A percentile compares a stretch with the other conserved stretches of the same genome.
phyloP scores from a whole-genome alignment of 2,113 vertebrate genomes.

The Micronycteris hirsuta region DNA sequence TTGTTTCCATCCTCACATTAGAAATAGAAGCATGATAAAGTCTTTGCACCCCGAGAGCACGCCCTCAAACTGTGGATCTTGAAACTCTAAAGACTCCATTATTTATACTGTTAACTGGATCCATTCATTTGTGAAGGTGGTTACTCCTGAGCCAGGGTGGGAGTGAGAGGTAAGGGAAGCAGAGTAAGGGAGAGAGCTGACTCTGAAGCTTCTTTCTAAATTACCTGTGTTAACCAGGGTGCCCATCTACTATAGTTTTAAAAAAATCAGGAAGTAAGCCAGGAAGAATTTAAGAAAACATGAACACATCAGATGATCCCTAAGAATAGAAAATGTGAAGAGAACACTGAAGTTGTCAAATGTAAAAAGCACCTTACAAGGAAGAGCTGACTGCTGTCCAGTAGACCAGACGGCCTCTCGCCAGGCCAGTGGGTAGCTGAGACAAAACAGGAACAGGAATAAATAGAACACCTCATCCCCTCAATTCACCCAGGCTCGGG shows the following conservation, averaged over 20 bases:
- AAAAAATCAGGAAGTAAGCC: neutral
- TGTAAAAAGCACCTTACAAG: neutral
- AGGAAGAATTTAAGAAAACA: neutral
- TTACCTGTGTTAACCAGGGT: neutral
- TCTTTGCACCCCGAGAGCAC: neutral
- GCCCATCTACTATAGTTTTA: neutral
- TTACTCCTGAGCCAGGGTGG: neutral
- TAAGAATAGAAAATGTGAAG: neutral
- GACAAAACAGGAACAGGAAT: neutral
- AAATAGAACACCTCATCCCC: neutral
- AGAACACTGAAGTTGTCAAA: neutral
- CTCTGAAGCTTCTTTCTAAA: neutral
- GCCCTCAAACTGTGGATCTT: neutral
- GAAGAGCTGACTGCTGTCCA: neutral
- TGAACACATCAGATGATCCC: neutral
- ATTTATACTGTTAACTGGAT: slow-evolving; percentile 4
- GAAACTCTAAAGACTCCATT: neutral
- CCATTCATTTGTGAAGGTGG: neutral
- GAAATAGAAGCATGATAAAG: neutral
- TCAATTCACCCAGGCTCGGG: neutral
- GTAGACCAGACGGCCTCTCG: neutral
- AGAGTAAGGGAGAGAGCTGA: neutral
- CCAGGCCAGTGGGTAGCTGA: accelerated
- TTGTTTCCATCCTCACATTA: neutral
- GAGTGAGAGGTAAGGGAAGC: neutral